phyloP scores from a whole-genome alignment of 2,113 vertebrate genomes.

The Monopterus albus region DNA sequence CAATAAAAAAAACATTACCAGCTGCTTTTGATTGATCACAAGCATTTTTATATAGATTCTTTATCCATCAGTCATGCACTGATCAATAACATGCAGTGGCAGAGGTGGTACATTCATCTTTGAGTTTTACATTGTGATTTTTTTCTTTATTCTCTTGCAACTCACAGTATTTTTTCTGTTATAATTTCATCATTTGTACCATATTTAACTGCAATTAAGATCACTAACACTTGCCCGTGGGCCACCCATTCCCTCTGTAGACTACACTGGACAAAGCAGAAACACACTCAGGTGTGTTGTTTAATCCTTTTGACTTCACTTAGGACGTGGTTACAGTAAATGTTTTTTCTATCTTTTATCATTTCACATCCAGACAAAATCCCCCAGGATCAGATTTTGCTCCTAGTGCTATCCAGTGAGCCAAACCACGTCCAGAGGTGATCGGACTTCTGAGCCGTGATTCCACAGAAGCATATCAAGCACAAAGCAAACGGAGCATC shows the following conservation, averaged over 20 bases:
- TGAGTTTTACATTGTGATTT: neutral
- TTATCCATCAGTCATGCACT: slow-evolving; percentile 23
- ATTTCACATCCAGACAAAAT: slow-evolving; percentile 1
- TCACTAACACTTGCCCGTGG: neutral
- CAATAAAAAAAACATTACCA: slow-evolving; percentile 25
- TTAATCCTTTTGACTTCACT: slow-evolving; percentile 49
- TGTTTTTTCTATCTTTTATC: neutral
- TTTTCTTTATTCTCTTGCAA: neutral
- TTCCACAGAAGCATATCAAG: slow-evolving; percentile 19
- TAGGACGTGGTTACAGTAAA: slow-evolving; percentile 5
- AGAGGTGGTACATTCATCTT: neutral
- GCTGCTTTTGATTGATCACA: slow-evolving; percentile 32
- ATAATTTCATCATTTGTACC: slow-evolving; percentile 13
- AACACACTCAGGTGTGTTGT: slow-evolving; percentile 27
- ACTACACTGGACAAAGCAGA: slow-evolving; percentile 10
- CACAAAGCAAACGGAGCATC: slow-evolving; percentile 40
- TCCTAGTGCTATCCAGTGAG: slow-evolving; percentile 1
- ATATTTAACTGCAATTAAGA: neutral
- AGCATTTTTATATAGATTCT: neutral
- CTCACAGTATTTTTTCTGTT: neutral
- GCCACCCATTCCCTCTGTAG: neutral
- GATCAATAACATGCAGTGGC: neutral
- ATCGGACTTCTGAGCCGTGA: slow-evolving; percentile 10
- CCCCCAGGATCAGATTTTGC: neutral
- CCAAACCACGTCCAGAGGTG: slow-evolving; percentile 9